Evolutionary conservation across 2,888 invertebrate species (phyloP).

Genomic region (Cosmia trapezina): DNA sequence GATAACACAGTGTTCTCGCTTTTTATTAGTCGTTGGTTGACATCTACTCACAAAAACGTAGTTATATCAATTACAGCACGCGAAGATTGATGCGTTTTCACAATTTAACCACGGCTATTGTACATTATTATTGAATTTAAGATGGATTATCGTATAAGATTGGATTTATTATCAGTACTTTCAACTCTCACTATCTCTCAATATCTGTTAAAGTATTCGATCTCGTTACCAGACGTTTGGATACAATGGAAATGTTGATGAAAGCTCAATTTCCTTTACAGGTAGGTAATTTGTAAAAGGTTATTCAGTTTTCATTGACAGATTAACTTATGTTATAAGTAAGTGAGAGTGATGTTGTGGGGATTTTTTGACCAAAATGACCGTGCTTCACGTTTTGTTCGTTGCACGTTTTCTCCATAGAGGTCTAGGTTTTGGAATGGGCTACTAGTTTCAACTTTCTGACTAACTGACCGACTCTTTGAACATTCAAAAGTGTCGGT

Average conservation of each 20-base stretch:
- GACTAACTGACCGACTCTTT: no score
- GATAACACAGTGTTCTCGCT: not conserved
- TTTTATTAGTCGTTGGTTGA: not conserved
- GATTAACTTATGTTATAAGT: slow-evolving; percentile 7
- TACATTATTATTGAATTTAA: slow-evolving; percentile 17
- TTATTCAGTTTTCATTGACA: slow-evolving; percentile 17
- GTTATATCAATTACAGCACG: slow-evolving; percentile 22
- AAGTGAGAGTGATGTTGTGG: slow-evolving; percentile 16
- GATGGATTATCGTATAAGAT: slow-evolving; percentile 21
- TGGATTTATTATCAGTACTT: slow-evolving; percentile 33
- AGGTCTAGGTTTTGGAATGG: no score
- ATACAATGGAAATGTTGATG: slow-evolving; percentile 8
- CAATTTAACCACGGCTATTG: slow-evolving; percentile 23
- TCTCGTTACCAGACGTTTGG: not conserved
- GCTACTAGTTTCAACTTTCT: no score
- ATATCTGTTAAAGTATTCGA: slow-evolving; percentile 9
- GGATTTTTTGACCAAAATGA: no score
- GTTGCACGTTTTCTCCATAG: no score
- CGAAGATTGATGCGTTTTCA: slow-evolving; percentile 11
- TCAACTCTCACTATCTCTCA: slow-evolving; percentile 19
- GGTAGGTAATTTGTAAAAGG: not conserved
- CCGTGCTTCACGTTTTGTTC: not conserved
- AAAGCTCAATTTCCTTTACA: slow-evolving; percentile 14
- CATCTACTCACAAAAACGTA: not conserved
- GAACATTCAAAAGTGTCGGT: no score